Conservation (phyloP, 1,140 invertebrate genomes). For the Panagrolaimus sp. region DNA sequence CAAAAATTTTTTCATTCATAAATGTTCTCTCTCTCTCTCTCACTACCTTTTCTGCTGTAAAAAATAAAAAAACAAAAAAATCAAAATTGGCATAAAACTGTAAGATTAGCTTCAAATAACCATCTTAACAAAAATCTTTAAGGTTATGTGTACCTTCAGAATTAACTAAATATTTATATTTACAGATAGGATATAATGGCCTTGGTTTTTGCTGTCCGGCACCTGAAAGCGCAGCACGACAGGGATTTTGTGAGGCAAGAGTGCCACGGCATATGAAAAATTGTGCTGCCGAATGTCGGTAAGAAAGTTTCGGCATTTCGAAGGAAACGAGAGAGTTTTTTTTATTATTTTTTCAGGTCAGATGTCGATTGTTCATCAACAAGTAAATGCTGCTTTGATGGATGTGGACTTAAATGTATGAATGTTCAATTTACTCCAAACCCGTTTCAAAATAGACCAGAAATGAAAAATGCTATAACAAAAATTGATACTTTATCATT, state of each 20-base stretch:
- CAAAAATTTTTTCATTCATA: no score
- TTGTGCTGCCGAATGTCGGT: constrained; percentile 41
- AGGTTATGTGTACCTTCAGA: neutral
- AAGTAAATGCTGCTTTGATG: constrained; percentile 55
- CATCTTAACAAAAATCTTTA: no score
- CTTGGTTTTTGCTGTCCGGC: constrained; percentile 53
- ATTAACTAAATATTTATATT: constrained; percentile 18
- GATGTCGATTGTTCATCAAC: constrained; percentile 21
- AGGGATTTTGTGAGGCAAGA: constrained; percentile 27
- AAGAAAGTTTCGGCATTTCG: neutral
- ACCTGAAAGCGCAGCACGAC: constrained; percentile 30
- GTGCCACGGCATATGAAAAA: constrained; percentile 15
- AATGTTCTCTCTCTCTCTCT: no score
- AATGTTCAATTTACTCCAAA: constrained; percentile 19
- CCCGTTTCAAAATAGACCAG: constrained; percentile 15
- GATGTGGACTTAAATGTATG: constrained; percentile 48
- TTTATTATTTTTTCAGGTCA: neutral
- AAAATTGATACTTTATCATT: neutral
- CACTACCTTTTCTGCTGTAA: no score
- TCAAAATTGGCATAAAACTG: no score
- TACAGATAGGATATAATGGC: constrained; percentile 54
- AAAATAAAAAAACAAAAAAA: no score
- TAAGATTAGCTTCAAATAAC: no score
- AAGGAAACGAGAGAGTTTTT: neutral
- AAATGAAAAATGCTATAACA: neutral